These are phyloP conservation scores for Poeciliopsis retropinna DNA, from an alignment of 2,113 vertebrate species.

Conservation along the genomic window DNA sequence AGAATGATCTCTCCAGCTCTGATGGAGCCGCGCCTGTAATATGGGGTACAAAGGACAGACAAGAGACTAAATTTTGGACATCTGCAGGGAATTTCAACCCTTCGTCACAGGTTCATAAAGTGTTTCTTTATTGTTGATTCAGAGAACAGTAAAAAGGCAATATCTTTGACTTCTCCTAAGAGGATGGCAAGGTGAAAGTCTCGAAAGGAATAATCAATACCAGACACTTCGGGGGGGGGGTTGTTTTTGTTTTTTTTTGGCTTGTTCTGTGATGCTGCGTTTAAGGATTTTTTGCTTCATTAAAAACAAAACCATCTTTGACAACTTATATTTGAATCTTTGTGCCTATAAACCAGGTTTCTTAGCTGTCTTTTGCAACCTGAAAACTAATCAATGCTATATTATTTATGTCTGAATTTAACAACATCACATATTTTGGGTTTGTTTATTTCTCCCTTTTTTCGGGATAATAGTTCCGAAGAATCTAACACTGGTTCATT, in stretches of 20 bases:
- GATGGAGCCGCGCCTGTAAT: conserved; percentile 9
- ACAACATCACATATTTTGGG: background rate
- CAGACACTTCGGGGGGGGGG: conserved; percentile 5
- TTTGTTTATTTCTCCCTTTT: too few species aligned
- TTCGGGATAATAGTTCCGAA: background rate
- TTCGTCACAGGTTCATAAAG: background rate
- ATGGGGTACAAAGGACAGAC: conserved; percentile 7
- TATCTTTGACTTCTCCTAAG: conserved; percentile 5
- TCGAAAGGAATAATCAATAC: conserved; percentile 31
- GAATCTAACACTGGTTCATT: background rate
- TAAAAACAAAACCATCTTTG: background rate
- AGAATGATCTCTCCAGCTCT: conserved; percentile 26
- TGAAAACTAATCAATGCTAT: background rate
- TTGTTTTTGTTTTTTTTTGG: background rate
- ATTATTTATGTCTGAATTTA: background rate
- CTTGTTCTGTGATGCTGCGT: background rate
- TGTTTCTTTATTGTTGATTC: background rate
- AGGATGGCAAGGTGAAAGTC: conserved; percentile 7
- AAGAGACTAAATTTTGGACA: conserved; percentile 6
- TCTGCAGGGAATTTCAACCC: conserved; percentile 14
- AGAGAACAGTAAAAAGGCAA: conserved; percentile 15
- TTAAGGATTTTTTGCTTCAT: background rate
- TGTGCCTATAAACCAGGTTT: background rate
- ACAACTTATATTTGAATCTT: background rate
- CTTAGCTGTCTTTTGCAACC: background rate